Conservation (phyloP, 2,888 invertebrate genomes). For the Ypsolopha sequella region DNA sequence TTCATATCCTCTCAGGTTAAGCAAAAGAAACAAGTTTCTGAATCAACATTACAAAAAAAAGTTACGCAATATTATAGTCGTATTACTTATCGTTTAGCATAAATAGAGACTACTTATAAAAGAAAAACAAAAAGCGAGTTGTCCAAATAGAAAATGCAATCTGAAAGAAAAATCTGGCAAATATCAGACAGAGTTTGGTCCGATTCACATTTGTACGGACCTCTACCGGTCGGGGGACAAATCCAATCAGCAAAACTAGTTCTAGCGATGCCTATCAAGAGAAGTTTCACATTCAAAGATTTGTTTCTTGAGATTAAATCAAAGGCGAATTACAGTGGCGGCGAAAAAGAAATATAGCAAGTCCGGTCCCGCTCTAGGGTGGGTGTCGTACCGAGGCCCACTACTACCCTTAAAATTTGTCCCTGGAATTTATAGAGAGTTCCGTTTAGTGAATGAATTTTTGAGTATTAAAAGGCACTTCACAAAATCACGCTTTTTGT, state of each 20-base stretch:
- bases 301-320: constrained; percentile 71
- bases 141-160: constrained; percentile 57
- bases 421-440: too few relatives aligned
- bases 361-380: constrained; percentile 59
- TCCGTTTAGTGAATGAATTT: too few relatives aligned
- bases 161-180: constrained; percentile 59
- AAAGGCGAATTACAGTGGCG: constrained; percentile 70
- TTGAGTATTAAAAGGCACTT: too few relatives aligned
- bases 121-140: neutral
- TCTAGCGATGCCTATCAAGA: constrained; percentile 66
- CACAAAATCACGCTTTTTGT: too few relatives aligned
- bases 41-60: too few relatives aligned
- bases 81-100: too few relatives aligned
- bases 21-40: too few relatives aligned
- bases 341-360: constrained; percentile 69
- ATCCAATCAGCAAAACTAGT: constrained; percentile 68
- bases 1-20: too few relatives aligned
- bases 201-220: constrained; percentile 51
- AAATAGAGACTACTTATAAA: neutral
- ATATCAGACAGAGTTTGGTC: constrained; percentile 52
- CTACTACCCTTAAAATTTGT: too few relatives aligned
- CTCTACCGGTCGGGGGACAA: constrained; percentile 34
- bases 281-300: constrained; percentile 69
- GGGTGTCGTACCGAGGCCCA: too few relatives aligned
- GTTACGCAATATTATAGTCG: too few relatives aligned